A percentile compares a stretch with the other conserved stretches of the same genome.
These are phyloP conservation scores for Hermatobates lingyangjiaoensis DNA, from an alignment of 1,140 invertebrate species.

Conservation along the genomic window DNA sequence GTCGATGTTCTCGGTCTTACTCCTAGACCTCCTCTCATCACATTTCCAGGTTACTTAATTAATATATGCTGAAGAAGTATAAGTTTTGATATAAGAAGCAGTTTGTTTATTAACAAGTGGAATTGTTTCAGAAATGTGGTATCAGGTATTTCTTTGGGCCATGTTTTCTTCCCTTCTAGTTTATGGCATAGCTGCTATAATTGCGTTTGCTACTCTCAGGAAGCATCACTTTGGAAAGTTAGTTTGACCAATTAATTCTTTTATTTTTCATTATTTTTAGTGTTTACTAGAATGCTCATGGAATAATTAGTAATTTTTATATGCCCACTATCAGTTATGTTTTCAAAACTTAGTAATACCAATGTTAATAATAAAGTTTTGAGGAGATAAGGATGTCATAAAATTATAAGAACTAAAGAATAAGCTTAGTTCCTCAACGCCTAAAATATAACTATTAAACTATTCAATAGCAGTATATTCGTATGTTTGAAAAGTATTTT, in stretches of 20 bases:
- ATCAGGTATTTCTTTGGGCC: conserved; percentile 84
- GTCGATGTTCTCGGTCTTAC: conserved; percentile 12
- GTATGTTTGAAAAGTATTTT: too few relatives aligned
- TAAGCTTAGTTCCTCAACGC: too few relatives aligned
- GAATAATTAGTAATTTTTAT: background rate
- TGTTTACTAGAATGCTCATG: background rate
- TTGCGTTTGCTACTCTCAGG: conserved; percentile 71
- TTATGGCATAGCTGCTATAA: conserved; percentile 71
- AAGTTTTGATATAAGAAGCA: background rate
- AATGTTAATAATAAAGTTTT: too few relatives aligned
- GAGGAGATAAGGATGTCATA: too few relatives aligned
- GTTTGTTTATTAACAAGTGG: background rate
- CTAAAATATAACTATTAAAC: too few relatives aligned
- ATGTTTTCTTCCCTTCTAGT: conserved; percentile 83
- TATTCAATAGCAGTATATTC: too few relatives aligned
- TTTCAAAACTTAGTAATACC: too few relatives aligned
- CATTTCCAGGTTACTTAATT: conserved; percentile 10
- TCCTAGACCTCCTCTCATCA: conserved; percentile 9
- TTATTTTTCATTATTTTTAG: too few relatives aligned
- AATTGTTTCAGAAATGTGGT: conserved; percentile 74
- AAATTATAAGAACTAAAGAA: too few relatives aligned
- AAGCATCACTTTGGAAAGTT: conserved; percentile 82
- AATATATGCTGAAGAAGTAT: background rate
- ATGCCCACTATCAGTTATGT: background rate
- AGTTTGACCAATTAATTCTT: conserved; percentile 16